Percentiles rank a stretch among this genome's conserved stretches.
Evolutionary conservation across 2,888 invertebrate species (phyloP).

Genomic region (Heliconius cydno): DNA sequence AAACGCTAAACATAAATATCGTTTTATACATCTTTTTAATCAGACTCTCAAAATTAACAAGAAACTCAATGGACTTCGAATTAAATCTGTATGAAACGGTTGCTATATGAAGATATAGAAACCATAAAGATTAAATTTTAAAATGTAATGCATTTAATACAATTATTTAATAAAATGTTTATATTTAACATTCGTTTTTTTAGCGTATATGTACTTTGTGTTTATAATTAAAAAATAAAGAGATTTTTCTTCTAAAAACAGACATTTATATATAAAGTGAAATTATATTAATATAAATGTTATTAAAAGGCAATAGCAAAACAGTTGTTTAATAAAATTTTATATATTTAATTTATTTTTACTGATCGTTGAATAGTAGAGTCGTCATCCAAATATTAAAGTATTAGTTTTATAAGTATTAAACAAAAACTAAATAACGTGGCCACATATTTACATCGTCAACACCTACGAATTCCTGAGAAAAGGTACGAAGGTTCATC

Average conservation of each 20-base stretch:
- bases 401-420: conserved; percentile 2
- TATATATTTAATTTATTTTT: not conserved
- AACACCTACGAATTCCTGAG: conserved; percentile 42
- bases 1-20: conserved; percentile 7
- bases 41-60: not conserved
- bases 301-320: not conserved
- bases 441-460: conserved; percentile 44
- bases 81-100: conserved; percentile 9
- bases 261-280: not conserved
- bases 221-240: no score
- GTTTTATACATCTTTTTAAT: conserved; percentile 11
- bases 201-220: not conserved
- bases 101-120: not conserved
- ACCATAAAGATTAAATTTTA: conserved; percentile 8
- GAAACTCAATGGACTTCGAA: conserved; percentile 14
- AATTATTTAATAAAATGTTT: not conserved
- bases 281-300: not conserved
- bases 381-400: conserved; percentile 2
- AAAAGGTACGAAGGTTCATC: conserved; percentile 35
- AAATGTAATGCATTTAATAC: conserved; percentile 12
- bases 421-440: conserved; percentile 28
- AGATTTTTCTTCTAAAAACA: no score
- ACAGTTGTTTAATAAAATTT: not conserved
- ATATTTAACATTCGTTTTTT: not conserved
- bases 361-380: not conserved